Conservation (phyloP, 2,113 vertebrate species). For the Bambusicola thoracicus region DNA sequence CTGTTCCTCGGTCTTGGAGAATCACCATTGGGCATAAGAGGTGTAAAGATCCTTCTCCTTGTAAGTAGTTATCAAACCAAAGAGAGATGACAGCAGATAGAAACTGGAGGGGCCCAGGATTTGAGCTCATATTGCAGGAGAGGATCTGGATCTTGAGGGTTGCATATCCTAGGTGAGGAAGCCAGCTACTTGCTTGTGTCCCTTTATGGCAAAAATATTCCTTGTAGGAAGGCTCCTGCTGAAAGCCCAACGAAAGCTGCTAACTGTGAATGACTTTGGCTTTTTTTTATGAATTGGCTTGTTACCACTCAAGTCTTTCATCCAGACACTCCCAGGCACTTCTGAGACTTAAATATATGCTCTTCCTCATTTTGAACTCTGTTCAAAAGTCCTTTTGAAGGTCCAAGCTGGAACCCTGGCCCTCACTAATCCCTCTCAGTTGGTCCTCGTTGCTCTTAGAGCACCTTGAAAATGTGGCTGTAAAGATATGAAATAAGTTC, state of each 20-base stretch:
- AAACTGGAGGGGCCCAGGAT: neutral
- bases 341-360: neutral
- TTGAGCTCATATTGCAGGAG: neutral
- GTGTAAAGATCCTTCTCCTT: neutral
- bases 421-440: neutral
- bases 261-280: neutral
- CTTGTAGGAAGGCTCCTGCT: neutral
- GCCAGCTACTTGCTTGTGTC: neutral
- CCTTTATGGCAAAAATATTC: neutral
- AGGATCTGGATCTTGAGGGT: neutral
- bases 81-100: neutral
- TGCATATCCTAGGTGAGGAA: neutral
- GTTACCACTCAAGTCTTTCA: neutral
- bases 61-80: neutral
- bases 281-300: neutral
- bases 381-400: constrained; percentile 15
- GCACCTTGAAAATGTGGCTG: constrained; percentile 8
- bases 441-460: neutral
- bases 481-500: constrained; percentile 57
- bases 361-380: constrained; percentile 7
- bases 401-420: constrained; percentile 13
- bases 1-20: neutral
- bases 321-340: neutral
- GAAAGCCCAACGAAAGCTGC: neutral
- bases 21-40: neutral